phyloP scores from a whole-genome alignment of 2,797 vertebrate genomes.

The Anniella stebbinsi region DNA sequence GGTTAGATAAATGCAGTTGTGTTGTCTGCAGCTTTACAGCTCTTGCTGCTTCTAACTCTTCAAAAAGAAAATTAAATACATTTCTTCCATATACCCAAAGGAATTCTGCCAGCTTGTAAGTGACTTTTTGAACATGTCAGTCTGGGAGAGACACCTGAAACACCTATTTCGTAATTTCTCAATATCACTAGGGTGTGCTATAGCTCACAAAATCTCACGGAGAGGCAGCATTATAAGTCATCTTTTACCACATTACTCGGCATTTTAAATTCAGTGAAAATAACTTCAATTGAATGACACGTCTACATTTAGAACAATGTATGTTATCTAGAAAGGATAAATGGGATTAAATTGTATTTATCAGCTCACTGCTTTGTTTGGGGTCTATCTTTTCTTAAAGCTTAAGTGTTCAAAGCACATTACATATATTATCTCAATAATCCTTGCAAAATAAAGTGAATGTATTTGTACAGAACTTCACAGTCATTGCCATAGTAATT shows the following conservation, averaged over 20 bases:
- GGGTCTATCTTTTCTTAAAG: too few species aligned
- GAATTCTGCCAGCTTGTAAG: neutral
- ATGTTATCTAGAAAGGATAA: constrained; percentile 15
- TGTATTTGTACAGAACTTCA: neutral
- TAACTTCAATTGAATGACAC: constrained; percentile 17
- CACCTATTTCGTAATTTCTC: constrained; percentile 39
- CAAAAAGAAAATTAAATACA: neutral
- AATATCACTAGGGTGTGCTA: constrained; percentile 76
- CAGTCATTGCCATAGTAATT: neutral
- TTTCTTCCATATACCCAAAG: neutral
- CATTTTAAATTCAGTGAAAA: constrained; percentile 52
- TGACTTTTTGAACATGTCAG: neutral
- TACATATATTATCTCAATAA: neutral
- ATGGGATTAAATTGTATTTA: neutral
- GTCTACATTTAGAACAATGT: constrained; percentile 6
- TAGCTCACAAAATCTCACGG: constrained; percentile 73
- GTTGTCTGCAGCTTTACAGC: neutral
- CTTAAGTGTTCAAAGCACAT: neutral
- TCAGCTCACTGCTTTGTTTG: constrained; percentile 22
- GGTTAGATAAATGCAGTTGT: neutral
- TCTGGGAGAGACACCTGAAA: constrained; percentile 30
- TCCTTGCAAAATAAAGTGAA: neutral
- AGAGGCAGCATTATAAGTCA: neutral
- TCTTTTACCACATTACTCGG: neutral
- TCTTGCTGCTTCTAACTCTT: constrained; percentile 5